Evolutionary conservation across 2,113 vertebrate genomes (phyloP).

Genomic region (Patagioenas fasciata): DNA sequence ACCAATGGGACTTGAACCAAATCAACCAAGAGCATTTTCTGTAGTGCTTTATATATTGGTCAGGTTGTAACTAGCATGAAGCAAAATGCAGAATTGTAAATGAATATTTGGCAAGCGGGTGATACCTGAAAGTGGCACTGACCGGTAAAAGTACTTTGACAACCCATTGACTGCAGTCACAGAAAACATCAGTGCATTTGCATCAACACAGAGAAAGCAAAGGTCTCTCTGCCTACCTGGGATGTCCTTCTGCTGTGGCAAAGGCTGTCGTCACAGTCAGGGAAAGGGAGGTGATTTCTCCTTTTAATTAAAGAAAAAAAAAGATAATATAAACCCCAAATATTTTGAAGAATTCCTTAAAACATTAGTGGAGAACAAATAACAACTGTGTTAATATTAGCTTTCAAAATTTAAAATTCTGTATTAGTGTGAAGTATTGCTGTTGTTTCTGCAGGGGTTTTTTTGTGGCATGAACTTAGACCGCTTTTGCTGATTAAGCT

Average conservation of each 20-base stretch:
- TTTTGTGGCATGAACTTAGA: neutral
- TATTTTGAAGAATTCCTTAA: neutral
- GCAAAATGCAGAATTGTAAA: neutral
- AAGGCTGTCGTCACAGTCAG: neutral
- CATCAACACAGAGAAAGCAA: neutral
- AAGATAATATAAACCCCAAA: neutral
- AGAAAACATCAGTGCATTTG: neutral
- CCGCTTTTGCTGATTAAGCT: slow-evolving; percentile 9
- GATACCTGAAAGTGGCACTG: neutral
- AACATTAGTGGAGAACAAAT: neutral
- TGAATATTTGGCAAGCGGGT: neutral
- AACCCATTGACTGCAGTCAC: neutral
- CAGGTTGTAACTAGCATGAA: neutral
- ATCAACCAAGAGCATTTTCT: neutral
- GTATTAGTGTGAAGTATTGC: neutral
- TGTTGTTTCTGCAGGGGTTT: neutral
- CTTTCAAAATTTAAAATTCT: neutral
- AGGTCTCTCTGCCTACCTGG: neutral
- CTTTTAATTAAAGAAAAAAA: neutral
- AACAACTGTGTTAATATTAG: neutral
- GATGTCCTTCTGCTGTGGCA: neutral
- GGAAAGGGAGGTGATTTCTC: neutral
- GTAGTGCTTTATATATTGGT: neutral
- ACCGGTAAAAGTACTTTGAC: neutral
- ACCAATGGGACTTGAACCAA: neutral